Evolutionary conservation across 2,888 invertebrate species (phyloP).

Genomic region (Andricus curvator): DNA sequence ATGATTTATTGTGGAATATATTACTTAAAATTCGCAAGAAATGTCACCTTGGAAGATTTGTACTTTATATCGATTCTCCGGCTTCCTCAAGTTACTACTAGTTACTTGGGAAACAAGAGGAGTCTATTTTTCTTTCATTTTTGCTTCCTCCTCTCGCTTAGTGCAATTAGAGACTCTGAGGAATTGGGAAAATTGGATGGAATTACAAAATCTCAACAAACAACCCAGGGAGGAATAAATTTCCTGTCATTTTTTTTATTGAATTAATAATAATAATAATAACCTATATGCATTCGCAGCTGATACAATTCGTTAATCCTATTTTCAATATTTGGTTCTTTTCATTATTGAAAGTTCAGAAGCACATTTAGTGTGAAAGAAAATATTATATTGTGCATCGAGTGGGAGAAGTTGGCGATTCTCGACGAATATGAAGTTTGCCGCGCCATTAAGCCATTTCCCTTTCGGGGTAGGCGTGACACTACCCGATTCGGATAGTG

Average conservation of each 20-base stretch:
- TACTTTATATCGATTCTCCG: constrained; percentile 14
- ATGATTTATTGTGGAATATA: constrained; percentile 15
- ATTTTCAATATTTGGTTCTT: too few relatives aligned
- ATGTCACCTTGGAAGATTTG: constrained; percentile 23
- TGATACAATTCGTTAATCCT: too few relatives aligned
- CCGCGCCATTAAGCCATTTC: too few relatives aligned
- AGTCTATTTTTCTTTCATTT: neutral
- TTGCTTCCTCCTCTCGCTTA: neutral
- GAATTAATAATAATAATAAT: neutral
- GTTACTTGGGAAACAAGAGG: neutral
- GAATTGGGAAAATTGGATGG: neutral
- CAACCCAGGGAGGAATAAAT: neutral
- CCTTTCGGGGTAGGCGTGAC: too few relatives aligned
- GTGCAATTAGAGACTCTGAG: neutral
- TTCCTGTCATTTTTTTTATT: too few relatives aligned
- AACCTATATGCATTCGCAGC: too few relatives aligned
- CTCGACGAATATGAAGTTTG: too few relatives aligned
- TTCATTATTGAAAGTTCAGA: too few relatives aligned
- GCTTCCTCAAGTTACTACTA: constrained; percentile 5
- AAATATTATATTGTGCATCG: too few relatives aligned
- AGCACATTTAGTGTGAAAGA: too few relatives aligned
- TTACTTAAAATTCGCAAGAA: neutral
- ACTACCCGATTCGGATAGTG: too few relatives aligned
- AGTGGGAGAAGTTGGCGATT: too few relatives aligned
- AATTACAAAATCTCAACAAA: neutral